phyloP scores from a whole-genome alignment of 1,140 invertebrate genomes.

The Hypsibius dujardini region DNA sequence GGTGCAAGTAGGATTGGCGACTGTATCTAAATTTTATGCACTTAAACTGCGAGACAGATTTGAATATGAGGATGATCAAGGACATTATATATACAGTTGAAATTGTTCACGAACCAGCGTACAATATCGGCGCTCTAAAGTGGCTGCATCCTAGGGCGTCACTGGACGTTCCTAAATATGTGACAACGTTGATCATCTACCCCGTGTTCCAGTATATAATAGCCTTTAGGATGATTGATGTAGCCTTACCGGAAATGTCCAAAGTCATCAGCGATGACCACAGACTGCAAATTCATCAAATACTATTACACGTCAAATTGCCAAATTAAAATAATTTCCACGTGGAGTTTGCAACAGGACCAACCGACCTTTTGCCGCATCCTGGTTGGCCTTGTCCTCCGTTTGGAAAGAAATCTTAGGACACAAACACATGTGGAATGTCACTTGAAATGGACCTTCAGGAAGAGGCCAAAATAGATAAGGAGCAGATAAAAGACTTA shows the following conservation, averaged over 20 bases:
- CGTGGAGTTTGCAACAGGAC: background rate
- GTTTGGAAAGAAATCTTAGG: slow-evolving; percentile 6
- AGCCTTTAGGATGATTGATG: background rate
- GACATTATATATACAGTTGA: background rate
- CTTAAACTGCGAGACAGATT: background rate
- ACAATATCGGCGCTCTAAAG: background rate
- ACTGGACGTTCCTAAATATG: background rate
- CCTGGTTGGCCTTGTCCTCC: background rate
- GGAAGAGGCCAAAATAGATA: background rate
- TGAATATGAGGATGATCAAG: background rate
- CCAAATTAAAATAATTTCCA: background rate
- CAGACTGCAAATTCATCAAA: background rate
- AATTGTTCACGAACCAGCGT: background rate
- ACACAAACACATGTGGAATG: background rate
- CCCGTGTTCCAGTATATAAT: background rate
- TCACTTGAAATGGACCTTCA: no score
- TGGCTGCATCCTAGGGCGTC: background rate
- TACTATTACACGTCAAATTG: background rate
- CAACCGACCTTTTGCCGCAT: background rate
- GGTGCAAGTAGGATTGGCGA: background rate
- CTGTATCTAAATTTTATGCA: slow-evolving; percentile 1
- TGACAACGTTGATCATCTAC: background rate
- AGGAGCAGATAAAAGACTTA: background rate
- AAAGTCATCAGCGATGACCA: background rate
- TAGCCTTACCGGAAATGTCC: background rate